Evolutionary conservation across 2,888 invertebrate genomes (phyloP).

Genomic region (Cremastobaeus sp.): DNA sequence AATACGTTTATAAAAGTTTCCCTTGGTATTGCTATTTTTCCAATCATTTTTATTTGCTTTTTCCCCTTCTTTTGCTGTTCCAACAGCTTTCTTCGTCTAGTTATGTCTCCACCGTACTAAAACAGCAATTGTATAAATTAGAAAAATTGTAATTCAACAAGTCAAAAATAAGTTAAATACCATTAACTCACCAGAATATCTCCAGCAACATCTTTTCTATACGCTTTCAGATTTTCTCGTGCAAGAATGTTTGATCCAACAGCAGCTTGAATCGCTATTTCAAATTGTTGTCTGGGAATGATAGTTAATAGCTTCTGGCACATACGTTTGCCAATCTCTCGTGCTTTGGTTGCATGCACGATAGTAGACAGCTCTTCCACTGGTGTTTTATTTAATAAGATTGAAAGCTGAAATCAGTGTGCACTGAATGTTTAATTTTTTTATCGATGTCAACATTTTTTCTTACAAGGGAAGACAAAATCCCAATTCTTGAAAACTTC

Average conservation of each 20-base stretch:
- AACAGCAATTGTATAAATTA: constrained; percentile 44
- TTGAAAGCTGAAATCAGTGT: constrained; percentile 81
- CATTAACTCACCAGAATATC: no score
- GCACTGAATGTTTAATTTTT: no score
- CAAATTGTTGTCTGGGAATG: constrained; percentile 88
- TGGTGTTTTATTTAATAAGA: constrained; percentile 85
- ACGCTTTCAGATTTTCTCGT: constrained; percentile 91
- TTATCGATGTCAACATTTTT: no score
- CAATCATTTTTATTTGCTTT: constrained; percentile 93
- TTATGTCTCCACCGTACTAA: constrained; percentile 95
- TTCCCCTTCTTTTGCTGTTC: constrained; percentile 96
- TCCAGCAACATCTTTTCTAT: constrained; percentile 94
- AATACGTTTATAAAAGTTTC: constrained; percentile 96
- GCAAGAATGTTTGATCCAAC: constrained; percentile 89
- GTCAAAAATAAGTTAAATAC: no score
- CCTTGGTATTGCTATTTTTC: constrained; percentile 93
- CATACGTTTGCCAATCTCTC: constrained; percentile 83
- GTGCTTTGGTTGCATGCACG: constrained; percentile 85
- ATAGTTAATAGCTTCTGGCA: constrained; percentile 88
- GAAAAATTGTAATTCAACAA: no score
- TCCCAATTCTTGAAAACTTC: no score
- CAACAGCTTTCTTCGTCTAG: constrained; percentile 92
- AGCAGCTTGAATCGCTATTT: constrained; percentile 92
- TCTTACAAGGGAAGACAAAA: no score
- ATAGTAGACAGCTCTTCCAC: constrained; percentile 93